Conservation (phyloP, 92 coral and sea anemone genomes). For the Porites cylindrica region DNA sequence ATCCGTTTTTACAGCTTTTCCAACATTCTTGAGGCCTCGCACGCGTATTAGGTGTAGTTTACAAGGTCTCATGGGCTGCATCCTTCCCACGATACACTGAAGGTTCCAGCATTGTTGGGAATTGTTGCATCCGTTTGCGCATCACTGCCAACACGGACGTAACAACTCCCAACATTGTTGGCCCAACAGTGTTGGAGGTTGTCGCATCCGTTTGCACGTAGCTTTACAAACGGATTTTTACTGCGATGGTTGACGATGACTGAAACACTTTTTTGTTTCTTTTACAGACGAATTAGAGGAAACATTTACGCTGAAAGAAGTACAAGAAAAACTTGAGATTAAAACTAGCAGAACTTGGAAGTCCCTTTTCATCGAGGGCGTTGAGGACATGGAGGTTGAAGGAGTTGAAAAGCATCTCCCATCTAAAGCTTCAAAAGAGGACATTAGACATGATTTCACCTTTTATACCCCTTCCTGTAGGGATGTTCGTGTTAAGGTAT, state of each 20-base stretch:
- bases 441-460: slow-evolving; percentile 28
- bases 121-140: no score
- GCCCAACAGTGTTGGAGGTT: no score
- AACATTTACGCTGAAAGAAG: slow-evolving; percentile 5
- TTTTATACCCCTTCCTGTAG: slow-evolving; percentile 28
- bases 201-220: not conserved
- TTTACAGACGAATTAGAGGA: not conserved
- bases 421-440: slow-evolving; percentile 1
- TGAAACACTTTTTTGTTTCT: not conserved
- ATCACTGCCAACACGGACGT: no score
- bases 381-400: slow-evolving; percentile 13
- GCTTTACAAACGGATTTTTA: not conserved
- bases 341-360: not conserved
- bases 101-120: no score
- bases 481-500: slow-evolving; percentile 36
- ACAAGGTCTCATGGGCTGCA: no score
- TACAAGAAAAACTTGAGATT: slow-evolving; percentile 26
- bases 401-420: not conserved
- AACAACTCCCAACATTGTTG: no score
- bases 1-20: no score
- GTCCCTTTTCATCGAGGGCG: not conserved
- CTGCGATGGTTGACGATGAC: not conserved
- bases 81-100: no score
- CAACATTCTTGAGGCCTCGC: no score
- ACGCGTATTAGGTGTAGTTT: no score